A percentile compares a stretch with the other conserved stretches of the same genome.
phyloP scores from a whole-genome alignment of 1,140 invertebrate species.

The Drosophila baimaii region DNA sequence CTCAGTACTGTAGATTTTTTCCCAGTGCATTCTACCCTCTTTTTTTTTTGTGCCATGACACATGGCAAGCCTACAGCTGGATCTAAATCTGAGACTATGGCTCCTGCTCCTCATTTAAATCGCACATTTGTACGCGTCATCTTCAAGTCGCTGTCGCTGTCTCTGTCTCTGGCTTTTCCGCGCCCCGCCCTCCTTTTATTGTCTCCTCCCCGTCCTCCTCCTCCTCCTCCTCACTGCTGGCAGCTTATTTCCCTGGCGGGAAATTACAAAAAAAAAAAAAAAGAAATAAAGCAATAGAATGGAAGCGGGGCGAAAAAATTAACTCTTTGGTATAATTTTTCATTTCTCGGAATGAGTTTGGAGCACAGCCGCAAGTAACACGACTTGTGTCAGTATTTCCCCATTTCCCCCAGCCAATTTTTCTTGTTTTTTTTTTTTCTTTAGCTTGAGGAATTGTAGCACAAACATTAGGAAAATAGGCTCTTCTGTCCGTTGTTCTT shows the following conservation, averaged over 20 bases:
- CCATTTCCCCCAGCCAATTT: conserved; percentile 1
- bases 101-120: conserved; percentile 73
- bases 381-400: conserved; percentile 42
- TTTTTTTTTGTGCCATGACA: conserved; percentile 46
- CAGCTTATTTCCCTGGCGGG: conserved; percentile 73
- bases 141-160: conserved; percentile 54
- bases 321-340: conserved; percentile 80
- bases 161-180: conserved; percentile 28
- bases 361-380: conserved; percentile 53
- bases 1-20: not conserved
- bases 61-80: conserved; percentile 47
- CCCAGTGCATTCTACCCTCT: conserved; percentile 8
- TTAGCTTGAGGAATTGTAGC: conserved; percentile 47
- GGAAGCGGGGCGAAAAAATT: conserved; percentile 66
- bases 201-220: conserved; percentile 21
- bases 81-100: conserved; percentile 36
- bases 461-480: conserved; percentile 68
- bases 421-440: not conserved
- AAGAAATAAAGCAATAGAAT: conserved; percentile 8
- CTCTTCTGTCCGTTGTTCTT: conserved; percentile 43
- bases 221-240: conserved; percentile 55
- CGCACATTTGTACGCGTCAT: conserved; percentile 77
- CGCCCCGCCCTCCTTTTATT: not conserved
- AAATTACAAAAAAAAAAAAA: conserved; percentile 48
- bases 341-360: conserved; percentile 77